A percentile compares a stretch with the other conserved stretches of the same genome.
Conservation (phyloP, 2,888 invertebrate species). For the Agrotis segetum region DNA sequence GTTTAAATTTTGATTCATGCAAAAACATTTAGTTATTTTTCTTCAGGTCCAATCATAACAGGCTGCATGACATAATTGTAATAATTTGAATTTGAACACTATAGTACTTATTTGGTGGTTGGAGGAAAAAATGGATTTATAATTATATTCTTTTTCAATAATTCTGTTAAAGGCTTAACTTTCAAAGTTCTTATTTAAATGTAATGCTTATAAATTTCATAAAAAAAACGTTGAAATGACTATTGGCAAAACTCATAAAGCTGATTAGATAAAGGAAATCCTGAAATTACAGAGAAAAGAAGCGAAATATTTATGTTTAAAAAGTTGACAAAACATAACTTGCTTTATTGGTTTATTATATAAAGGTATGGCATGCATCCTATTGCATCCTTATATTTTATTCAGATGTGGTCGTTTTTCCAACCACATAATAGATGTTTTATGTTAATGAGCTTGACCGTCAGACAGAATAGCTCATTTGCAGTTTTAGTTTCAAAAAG, state of each 20-base stretch:
- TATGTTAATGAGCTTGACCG: neutral
- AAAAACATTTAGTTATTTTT: neutral
- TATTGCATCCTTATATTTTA: too few species aligned
- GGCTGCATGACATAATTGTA: neutral
- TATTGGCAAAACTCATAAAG: neutral
- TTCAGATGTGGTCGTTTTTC: too few species aligned
- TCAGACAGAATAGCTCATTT: neutral
- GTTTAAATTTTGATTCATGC: neutral
- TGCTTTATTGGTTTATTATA: too few species aligned
- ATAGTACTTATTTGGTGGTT: neutral
- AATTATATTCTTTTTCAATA: too few species aligned
- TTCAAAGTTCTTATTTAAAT: too few species aligned
- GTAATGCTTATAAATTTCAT: too few species aligned
- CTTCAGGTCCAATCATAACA: slow-evolving; percentile 6
- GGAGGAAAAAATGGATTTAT: neutral
- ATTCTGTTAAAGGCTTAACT: too few species aligned
- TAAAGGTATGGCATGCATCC: too few species aligned
- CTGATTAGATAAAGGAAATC: neutral
- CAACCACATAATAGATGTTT: neutral
- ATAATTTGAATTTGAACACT: slow-evolving; percentile 2
- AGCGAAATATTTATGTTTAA: neutral
- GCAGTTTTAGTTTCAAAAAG: neutral
- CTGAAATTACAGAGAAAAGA: neutral
- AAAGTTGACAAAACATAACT: neutral
- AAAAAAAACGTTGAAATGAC: too few species aligned